phyloP scores from a whole-genome alignment of 2,113 vertebrate species.

The Sylvia atricapilla region DNA sequence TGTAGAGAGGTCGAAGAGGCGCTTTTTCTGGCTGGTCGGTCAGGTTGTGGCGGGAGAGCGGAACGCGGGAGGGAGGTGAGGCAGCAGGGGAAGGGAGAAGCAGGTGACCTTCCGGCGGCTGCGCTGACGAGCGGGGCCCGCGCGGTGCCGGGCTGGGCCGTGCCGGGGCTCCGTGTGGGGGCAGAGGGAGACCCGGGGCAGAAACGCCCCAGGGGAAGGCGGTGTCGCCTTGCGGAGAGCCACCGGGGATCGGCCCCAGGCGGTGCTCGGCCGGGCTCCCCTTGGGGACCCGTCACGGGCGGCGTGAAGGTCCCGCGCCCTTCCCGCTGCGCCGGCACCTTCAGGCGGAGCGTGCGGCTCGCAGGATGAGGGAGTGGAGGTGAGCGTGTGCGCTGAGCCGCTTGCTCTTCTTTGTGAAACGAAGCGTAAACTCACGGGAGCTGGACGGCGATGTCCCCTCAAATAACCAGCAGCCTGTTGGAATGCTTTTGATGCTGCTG shows the following conservation, averaged over 20 bases:
- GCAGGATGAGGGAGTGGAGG: rapidly evolving
- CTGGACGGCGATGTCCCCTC: rapidly evolving
- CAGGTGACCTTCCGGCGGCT: neutral
- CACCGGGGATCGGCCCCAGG: too few species aligned
- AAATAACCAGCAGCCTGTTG: rapidly evolving
- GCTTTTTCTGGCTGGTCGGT: too few species aligned
- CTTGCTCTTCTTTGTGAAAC: rapidly evolving
- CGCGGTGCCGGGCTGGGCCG: rapidly evolving
- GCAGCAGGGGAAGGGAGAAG: neutral
- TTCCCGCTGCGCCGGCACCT: rapidly evolving
- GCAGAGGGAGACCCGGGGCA: rapidly evolving
- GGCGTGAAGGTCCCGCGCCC: neutral
- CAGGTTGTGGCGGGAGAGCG: rapidly evolving
- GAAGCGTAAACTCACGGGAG: rapidly evolving
- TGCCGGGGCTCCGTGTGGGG: rapidly evolving
- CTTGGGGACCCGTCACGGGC: neutral
- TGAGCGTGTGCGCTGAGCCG: rapidly evolving
- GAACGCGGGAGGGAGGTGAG: neutral
- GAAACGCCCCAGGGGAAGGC: rapidly evolving
- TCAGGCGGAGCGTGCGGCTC: too few species aligned
- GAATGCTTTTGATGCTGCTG: too few species aligned
- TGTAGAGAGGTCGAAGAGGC: rapidly evolving
- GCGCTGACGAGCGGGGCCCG: rapidly evolving
- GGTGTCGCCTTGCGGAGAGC: rapidly evolving
- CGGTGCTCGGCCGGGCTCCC: too few species aligned